Conservation (phyloP, 2,113 vertebrate genomes). For the Neotoma lepida region DNA sequence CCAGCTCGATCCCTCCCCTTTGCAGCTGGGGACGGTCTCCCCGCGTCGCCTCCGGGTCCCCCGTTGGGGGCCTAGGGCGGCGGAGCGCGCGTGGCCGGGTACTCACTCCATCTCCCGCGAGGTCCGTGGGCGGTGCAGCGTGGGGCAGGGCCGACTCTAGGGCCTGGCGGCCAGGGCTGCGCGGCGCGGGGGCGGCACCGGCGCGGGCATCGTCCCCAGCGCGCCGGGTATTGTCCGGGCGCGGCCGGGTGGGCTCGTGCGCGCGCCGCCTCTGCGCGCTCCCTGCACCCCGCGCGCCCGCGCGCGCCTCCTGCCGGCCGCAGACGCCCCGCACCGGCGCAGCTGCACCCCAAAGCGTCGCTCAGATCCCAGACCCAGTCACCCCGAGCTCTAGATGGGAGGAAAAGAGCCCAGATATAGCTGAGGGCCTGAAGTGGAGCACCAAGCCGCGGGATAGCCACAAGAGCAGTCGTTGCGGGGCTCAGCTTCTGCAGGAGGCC, state of each 20-base stretch:
- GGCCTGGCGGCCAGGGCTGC: conserved; percentile 62
- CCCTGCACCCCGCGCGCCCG: conserved; percentile 56
- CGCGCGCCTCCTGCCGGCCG: conserved; percentile 81
- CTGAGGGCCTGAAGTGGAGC: not conserved
- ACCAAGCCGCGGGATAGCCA: not conserved
- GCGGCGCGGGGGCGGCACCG: conserved; percentile 77
- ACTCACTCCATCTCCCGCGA: conserved; percentile 78
- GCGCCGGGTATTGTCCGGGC: conserved; percentile 79
- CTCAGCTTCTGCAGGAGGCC: not conserved
- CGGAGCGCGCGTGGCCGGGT: conserved; percentile 9
- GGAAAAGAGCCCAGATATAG: not conserved
- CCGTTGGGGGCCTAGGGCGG: not conserved
- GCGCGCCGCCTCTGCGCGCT: conserved; percentile 64
- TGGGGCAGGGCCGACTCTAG: conserved; percentile 49
- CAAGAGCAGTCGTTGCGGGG: not conserved
- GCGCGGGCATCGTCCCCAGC: conserved; percentile 79
- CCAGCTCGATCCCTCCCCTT: not conserved
- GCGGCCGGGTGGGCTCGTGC: conserved; percentile 81
- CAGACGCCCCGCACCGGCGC: not conserved
- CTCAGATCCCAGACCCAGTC: not conserved
- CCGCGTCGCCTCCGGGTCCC: not conserved
- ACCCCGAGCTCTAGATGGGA: not conserved
- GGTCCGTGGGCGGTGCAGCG: conserved; percentile 51
- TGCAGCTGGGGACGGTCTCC: not conserved
- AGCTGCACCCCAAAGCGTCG: not conserved